Conservation (phyloP, 30 jellyfish, hydroid and myxozoan genomes). For the Hydra vulgaris region DNA sequence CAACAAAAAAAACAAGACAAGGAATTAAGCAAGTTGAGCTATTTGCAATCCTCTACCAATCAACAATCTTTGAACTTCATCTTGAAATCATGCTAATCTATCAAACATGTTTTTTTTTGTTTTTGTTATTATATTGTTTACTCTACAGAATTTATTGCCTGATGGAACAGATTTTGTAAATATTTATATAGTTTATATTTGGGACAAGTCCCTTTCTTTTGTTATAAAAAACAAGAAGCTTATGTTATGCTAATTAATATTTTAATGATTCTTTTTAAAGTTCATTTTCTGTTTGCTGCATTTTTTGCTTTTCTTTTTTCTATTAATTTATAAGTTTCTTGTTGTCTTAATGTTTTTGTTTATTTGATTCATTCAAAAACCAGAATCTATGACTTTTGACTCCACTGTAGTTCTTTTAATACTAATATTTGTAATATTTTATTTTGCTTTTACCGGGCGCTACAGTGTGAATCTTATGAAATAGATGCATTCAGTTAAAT, state of each 20-base stretch:
- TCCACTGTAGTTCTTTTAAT: neutral
- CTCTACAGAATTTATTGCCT: neutral
- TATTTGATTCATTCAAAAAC: neutral
- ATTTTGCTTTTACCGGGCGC: neutral
- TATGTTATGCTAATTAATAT: neutral
- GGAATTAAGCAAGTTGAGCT: conserved; percentile 41
- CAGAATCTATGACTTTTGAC: neutral
- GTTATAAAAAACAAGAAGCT: neutral
- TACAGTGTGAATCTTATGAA: neutral
- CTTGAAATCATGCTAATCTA: neutral
- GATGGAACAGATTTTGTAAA: conserved; percentile 22
- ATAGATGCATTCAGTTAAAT: neutral
- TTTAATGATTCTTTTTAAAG: neutral
- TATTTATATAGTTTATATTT: neutral
- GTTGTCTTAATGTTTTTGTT: neutral
- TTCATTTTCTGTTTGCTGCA: neutral
- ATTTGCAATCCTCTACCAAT: conserved; percentile 4
- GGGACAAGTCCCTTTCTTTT: conserved; percentile 13
- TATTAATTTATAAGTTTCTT: neutral
- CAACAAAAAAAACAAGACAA: conserved; percentile 87
- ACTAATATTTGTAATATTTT: no score
- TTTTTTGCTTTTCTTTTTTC: neutral
- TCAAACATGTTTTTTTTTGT: neutral
- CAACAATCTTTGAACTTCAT: conserved; percentile 11
- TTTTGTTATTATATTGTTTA: neutral